These are phyloP conservation scores for Ptychodera flava DNA, from an alignment of 35 echinoderm and acorn worm species.

Conservation along the genomic window DNA sequence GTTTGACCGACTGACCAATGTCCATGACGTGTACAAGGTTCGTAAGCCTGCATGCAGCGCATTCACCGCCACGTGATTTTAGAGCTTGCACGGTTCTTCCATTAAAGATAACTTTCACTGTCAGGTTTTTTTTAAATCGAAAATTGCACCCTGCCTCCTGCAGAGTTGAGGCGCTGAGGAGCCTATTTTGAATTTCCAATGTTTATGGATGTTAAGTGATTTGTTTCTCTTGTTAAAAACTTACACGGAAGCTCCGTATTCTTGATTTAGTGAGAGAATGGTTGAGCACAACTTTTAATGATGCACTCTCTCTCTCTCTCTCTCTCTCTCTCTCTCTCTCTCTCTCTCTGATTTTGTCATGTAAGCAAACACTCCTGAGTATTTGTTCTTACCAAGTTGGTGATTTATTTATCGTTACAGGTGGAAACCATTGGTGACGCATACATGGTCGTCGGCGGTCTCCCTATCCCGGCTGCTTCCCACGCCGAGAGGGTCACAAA, in stretches of 20 bases:
- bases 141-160: not conserved
- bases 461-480: constrained; percentile 17
- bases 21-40: constrained; percentile 77
- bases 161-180: not conserved
- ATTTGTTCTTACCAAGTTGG: too few relatives aligned
- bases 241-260: too few relatives aligned
- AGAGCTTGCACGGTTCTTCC: not conserved
- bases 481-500: constrained; percentile 38
- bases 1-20: constrained; percentile 67
- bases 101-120: not conserved
- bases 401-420: too few relatives aligned
- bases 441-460: constrained; percentile 82
- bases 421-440: constrained; percentile 90
- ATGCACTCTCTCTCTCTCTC: too few relatives aligned
- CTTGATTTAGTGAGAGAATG: not conserved
- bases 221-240: not conserved
- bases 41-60: too few relatives aligned
- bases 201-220: not conserved
- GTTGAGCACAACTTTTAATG: not conserved
- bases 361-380: too few relatives aligned
- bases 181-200: not conserved
- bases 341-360: not conserved
- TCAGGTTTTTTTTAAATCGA: not conserved
- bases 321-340: not conserved
- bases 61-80: not conserved